Percentiles rank a stretch among this genome's conserved stretches.
phyloP scores from a whole-genome alignment of 1,140 invertebrate species.

The Apis cerana region DNA sequence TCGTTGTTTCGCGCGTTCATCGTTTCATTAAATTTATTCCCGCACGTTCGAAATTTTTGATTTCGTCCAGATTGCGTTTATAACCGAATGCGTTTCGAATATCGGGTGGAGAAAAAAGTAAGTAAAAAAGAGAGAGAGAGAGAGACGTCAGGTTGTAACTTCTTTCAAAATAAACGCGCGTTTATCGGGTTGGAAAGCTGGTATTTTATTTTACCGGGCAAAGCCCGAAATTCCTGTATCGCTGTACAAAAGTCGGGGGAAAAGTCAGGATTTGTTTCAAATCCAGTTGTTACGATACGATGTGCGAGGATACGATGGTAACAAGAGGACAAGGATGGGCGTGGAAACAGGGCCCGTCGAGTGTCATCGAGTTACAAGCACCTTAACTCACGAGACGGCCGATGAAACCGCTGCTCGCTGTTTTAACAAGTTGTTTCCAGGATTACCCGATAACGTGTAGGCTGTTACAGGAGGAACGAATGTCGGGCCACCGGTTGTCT shows the following conservation, averaged over 20 bases:
- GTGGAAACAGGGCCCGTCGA: neutral
- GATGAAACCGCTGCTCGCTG: constrained; percentile 26
- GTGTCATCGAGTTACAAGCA: constrained; percentile 25
- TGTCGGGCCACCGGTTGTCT: constrained; percentile 8
- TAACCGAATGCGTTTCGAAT: too few relatives aligned
- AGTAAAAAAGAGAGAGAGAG: too few relatives aligned
- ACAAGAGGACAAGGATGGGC: neutral
- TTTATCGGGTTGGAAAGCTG: too few relatives aligned
- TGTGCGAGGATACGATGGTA: neutral
- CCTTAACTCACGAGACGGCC: constrained; percentile 30
- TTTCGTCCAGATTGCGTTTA: neutral
- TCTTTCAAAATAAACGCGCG: too few relatives aligned
- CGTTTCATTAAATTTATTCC: constrained; percentile 7
- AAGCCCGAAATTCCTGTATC: too few relatives aligned
- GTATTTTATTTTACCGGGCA: too few relatives aligned
- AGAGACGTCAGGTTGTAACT: too few relatives aligned
- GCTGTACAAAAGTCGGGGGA: too few relatives aligned
- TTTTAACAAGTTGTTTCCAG: constrained; percentile 51
- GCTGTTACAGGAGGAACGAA: constrained; percentile 14
- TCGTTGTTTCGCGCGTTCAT: neutral
- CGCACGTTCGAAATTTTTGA: neutral
- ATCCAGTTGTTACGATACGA: neutral
- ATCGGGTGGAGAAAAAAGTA: too few relatives aligned
- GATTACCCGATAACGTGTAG: constrained; percentile 36
- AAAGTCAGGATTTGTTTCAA: neutral